Conservation (phyloP, 2,888 invertebrate genomes). For the Arrhopalites spinosus region DNA sequence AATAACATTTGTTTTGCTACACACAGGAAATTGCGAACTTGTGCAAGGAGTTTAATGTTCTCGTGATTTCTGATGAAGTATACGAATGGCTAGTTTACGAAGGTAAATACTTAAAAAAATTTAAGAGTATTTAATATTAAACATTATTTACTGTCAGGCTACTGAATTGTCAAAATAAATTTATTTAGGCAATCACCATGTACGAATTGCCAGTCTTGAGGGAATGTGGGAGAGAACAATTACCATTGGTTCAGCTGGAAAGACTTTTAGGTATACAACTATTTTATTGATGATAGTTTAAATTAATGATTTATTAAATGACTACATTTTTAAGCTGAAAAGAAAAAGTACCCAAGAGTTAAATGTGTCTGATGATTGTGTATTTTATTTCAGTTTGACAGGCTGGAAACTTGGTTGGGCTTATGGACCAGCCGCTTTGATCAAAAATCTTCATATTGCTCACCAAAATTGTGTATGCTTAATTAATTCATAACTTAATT, state of each 20-base stretch:
- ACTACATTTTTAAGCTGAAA: no score
- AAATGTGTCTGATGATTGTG: slow-evolving; percentile 19
- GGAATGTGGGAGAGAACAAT: slow-evolving; percentile 69
- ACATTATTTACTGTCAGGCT: no score
- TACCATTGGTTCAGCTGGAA: slow-evolving; percentile 67
- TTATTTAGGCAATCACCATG: slow-evolving; percentile 79
- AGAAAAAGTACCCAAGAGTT: no score
- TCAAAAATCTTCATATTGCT: slow-evolving; percentile 61
- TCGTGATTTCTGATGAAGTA: slow-evolving; percentile 95
- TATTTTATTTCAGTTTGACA: slow-evolving; percentile 33
- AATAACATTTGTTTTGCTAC: no score
- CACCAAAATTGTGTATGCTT: slow-evolving; percentile 64
- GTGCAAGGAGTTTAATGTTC: slow-evolving; percentile 88
- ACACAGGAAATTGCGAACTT: slow-evolving; percentile 77
- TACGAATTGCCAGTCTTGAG: slow-evolving; percentile 72
- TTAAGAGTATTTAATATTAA: no score
- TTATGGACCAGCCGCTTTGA: slow-evolving; percentile 63
- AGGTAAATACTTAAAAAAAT: no score
- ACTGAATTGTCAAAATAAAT: no score
- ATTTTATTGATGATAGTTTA: background rate
- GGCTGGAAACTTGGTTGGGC: slow-evolving; percentile 61
- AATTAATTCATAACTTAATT: slow-evolving; percentile 78
- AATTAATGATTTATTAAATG: no score
- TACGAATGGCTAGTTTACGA: slow-evolving; percentile 90
- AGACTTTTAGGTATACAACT: slow-evolving; percentile 59